Conservation (phyloP, 2,797 vertebrate species). For the Neoniphon sammara region DNA sequence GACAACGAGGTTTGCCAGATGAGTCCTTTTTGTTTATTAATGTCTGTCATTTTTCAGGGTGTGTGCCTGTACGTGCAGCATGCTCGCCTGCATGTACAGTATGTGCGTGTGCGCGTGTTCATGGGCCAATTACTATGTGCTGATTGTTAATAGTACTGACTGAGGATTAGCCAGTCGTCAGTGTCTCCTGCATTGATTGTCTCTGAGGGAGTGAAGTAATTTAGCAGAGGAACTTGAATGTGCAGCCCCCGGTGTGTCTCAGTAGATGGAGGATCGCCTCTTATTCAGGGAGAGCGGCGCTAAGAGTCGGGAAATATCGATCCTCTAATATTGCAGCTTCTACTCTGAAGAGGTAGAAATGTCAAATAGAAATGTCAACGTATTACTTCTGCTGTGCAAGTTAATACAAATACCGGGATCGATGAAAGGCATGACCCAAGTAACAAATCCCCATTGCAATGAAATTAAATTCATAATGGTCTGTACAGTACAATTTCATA, state of each 20-base stretch:
- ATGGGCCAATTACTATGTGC: neutral
- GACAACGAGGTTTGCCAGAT: neutral
- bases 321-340: slow-evolving; percentile 52
- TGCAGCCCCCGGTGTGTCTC: slow-evolving; percentile 3
- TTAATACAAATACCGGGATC: slow-evolving; percentile 46
- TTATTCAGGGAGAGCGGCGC: slow-evolving; percentile 55
- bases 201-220: slow-evolving; percentile 47
- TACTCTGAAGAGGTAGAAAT: slow-evolving; percentile 55
- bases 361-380: slow-evolving; percentile 68
- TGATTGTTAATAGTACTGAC: slow-evolving; percentile 1
- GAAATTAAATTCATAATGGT: slow-evolving; percentile 50
- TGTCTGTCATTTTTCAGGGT: neutral
- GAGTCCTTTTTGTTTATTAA: neutral
- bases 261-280: slow-evolving; percentile 50
- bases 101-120: neutral
- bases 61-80: too few species aligned
- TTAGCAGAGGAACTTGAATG: slow-evolving; percentile 29
- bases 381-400: slow-evolving; percentile 53
- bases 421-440: slow-evolving; percentile 32
- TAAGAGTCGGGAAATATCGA: slow-evolving; percentile 66
- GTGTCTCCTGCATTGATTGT: slow-evolving; percentile 24
- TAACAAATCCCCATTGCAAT: slow-evolving; percentile 42
- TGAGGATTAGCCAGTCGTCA: neutral
- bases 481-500: neutral
- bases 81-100: slow-evolving; percentile 31